Base-by-base conservation (phyloP, 2,797 vertebrate species). In the Melanotaenia maccullochi region DNA sequence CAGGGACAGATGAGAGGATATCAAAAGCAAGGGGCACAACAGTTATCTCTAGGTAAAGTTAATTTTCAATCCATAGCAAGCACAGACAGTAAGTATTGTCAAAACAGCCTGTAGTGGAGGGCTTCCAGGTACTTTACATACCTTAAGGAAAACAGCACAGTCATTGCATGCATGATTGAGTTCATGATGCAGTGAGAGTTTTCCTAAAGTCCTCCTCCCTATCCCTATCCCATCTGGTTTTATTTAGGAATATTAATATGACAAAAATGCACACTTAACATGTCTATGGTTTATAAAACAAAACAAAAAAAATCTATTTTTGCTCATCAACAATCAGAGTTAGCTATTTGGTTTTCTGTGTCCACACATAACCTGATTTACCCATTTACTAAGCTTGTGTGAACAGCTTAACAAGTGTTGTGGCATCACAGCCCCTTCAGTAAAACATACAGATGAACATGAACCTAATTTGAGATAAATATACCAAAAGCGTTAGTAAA, bases 31-130 rank as follows among this genome's bases (percentile, higher is more conserved):
- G 25, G 58, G 55, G 0, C 3, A 33, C 22, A 5, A 28, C 3
- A 8, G 60, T 74, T 70, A 72, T 83, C 72, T 80, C 57, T 57
- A 42, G 52, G 51, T 8, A 2, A 3, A 72, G 85, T 84, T 87
- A 38, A 82, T 76, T 77, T 85, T 85, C 35, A 80, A 84, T 81
- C 66, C 9, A 28, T 33, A 68, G 22, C 51, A 66, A 38, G 38
- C 1, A 67, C 24, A 52, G 12, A 22, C 1, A 52, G 20, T 16
- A 47, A 38, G 57, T 57, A 24, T n/a, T 55, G 35, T 44, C 28
- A 66, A 78, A 32, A 64, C 1, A 14, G 25, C n/a, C 70, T 71
- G 64, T 77, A 38, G 36, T 65, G 58, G 25, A 44, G 16, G n/a
- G 30, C n/a, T 47, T 16, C n/a, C 22, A 36, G 65, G 33, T 57